Conservation (phyloP, 1,140 invertebrate genomes). For the Anadara kagoshimensis region DNA sequence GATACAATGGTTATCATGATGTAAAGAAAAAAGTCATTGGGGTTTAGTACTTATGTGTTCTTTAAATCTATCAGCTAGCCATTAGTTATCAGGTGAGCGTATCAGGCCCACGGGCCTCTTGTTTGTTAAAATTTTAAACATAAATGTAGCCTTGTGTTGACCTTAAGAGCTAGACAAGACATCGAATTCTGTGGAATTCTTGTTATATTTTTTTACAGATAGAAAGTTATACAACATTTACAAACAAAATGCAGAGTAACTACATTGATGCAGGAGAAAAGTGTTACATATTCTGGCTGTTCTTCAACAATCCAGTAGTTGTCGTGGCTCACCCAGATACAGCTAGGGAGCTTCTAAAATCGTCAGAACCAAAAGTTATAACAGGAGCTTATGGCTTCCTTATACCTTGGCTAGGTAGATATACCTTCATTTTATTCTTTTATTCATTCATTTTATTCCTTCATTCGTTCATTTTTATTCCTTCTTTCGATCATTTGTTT, state of each 20-base stretch:
- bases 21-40: too few relatives aligned
- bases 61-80: too few relatives aligned
- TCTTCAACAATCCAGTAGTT: background rate
- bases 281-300: constrained; percentile 11
- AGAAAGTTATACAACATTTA: background rate
- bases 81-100: too few relatives aligned
- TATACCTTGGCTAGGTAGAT: constrained; percentile 11
- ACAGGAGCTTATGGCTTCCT: background rate
- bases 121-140: too few relatives aligned
- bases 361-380: constrained; percentile 10
- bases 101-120: too few relatives aligned
- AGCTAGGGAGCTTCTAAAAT: constrained; percentile 3
- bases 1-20: too few relatives aligned
- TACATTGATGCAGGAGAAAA: background rate
- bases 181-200: background rate
- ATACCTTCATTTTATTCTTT: too few relatives aligned
- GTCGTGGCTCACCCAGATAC: constrained; percentile 17
- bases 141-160: too few relatives aligned
- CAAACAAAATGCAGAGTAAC: background rate
- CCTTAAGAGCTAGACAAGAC: background rate
- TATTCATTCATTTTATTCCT: too few relatives aligned
- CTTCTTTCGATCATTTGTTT: too few relatives aligned
- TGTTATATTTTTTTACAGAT: background rate
- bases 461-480: too few relatives aligned
- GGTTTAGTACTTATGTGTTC: too few relatives aligned